These are phyloP conservation scores for Polymixis flavicincta DNA, from an alignment of 2,888 invertebrate species.

Conservation along the genomic window DNA sequence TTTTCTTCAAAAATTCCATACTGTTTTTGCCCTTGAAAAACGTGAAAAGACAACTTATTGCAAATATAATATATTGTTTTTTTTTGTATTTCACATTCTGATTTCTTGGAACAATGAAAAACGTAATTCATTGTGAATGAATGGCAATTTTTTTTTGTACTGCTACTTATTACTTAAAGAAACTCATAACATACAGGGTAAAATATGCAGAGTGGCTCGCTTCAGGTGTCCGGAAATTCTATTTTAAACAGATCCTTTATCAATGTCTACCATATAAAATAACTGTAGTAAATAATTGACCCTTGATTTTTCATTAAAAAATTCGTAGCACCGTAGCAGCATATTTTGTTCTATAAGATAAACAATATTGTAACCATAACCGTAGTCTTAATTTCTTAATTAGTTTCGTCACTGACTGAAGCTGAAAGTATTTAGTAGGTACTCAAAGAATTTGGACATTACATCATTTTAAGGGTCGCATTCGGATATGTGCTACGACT, in stretches of 20 bases:
- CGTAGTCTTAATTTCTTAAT: neutral
- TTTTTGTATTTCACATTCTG: no score
- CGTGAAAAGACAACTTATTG: no score
- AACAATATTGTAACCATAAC: neutral
- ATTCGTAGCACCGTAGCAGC: constrained; percentile 5
- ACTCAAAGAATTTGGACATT: neutral
- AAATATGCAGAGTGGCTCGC: neutral
- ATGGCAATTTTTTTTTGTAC: neutral
- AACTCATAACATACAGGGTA: neutral
- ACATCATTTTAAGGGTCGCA: neutral
- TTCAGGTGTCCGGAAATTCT: neutral
- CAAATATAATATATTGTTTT: no score
- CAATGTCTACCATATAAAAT: neutral
- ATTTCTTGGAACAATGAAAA: neutral
- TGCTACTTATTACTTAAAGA: no score
- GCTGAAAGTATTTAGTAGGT: no score
- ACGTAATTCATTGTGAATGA: neutral
- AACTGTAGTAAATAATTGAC: no score
- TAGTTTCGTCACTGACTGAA: neutral
- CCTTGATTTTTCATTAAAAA: neutral
- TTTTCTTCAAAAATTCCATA: no score
- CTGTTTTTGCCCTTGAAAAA: no score
- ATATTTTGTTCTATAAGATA: neutral
- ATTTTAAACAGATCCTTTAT: neutral
- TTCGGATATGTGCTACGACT: constrained; percentile 19